phyloP scores from a whole-genome alignment of 2,797 vertebrate genomes.

The Capromys pilorides region DNA sequence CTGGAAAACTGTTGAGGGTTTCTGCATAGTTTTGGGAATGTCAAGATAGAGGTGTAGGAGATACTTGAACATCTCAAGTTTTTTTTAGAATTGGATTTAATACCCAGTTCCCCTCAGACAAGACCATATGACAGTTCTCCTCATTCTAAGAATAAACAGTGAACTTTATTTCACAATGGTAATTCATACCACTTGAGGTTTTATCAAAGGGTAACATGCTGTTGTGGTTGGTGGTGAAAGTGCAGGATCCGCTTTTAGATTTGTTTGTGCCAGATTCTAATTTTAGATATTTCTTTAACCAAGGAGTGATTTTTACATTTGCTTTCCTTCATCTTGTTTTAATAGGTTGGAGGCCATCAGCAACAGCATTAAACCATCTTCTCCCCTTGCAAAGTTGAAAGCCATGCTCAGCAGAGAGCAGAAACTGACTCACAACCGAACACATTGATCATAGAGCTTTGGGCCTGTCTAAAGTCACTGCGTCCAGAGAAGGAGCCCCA shows the following conservation, averaged over 20 bases:
- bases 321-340: constrained; percentile 73
- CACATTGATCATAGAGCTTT: constrained; percentile 80
- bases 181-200: constrained; percentile 24
- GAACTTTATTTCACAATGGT: not conserved
- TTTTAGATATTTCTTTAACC: constrained; percentile 66
- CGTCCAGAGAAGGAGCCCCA: constrained; percentile 71
- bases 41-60: not conserved
- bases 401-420: constrained; percentile 78
- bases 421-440: constrained; percentile 84
- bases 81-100: constrained; percentile 29
- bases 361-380: constrained; percentile 86
- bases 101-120: not conserved
- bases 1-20: not conserved
- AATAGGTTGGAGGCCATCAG: constrained; percentile 84
- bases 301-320: not conserved
- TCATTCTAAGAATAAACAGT: not conserved
- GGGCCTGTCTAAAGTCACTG: constrained; percentile 78
- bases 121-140: not conserved
- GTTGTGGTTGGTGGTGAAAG: constrained; percentile 4
- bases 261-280: constrained; percentile 59
- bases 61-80: not conserved
- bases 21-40: not conserved
- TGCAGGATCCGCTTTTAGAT: constrained; percentile 40
- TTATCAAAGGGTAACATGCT: not conserved
- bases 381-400: constrained; percentile 83